A percentile compares a stretch with the other conserved stretches of the same genome.
Evolutionary conservation across 2,113 vertebrate genomes (phyloP).

Genomic region (Bagarius yarrelli): DNA sequence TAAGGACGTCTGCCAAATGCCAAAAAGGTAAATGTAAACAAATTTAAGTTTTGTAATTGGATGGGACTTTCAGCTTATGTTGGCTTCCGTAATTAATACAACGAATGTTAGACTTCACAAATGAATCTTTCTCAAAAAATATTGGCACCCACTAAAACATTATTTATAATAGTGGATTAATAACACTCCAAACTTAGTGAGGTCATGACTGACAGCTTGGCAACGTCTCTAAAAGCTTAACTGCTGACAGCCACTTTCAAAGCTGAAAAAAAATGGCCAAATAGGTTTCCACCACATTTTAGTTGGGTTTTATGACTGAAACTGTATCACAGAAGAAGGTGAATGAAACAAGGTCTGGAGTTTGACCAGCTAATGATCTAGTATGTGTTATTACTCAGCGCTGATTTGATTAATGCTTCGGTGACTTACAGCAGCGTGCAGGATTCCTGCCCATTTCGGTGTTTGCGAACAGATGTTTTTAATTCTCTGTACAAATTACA

Average conservation of each 20-base stretch:
- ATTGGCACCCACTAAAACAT: too few relatives aligned
- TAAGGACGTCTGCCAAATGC: too few relatives aligned
- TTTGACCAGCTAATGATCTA: background rate
- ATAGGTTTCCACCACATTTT: background rate
- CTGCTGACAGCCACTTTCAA: background rate
- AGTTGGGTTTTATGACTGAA: background rate
- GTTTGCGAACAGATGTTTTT: slow-evolving; percentile 30
- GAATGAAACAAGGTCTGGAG: background rate
- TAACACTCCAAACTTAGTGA: background rate
- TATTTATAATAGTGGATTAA: too few relatives aligned
- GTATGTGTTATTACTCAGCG: slow-evolving; percentile 11
- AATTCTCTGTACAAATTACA: slow-evolving; percentile 30
- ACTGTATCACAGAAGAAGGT: background rate
- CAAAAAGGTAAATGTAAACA: too few relatives aligned
- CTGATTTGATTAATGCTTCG: background rate
- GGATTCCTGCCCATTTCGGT: background rate
- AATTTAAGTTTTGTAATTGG: too few relatives aligned
- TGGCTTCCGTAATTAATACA: too few relatives aligned
- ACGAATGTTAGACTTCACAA: too few relatives aligned
- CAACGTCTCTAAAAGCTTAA: background rate
- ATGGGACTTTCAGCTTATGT: too few relatives aligned
- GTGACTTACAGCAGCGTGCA: slow-evolving; percentile 9
- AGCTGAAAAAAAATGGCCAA: background rate
- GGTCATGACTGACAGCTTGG: slow-evolving; percentile 25
- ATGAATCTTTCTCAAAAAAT: too few relatives aligned